Evolutionary conservation across 1,140 invertebrate genomes (phyloP), one percentile per base, ranked within the genome.

Genomic region (Leptoteleia sp.): DNA sequence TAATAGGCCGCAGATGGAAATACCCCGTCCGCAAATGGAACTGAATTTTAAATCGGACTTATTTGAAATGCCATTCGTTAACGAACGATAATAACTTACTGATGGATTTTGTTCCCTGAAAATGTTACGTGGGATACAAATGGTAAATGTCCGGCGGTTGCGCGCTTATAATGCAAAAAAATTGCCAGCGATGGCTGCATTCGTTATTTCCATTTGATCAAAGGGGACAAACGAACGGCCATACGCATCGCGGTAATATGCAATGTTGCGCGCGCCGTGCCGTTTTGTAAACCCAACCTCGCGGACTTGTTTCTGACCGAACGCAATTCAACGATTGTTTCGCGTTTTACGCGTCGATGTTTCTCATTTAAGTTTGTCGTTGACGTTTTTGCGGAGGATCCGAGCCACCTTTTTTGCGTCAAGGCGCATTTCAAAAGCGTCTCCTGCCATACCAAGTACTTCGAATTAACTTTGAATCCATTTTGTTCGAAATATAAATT

Each of bases 11-110:
- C 55, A 62, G 47, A 76, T 64, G 73, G 64, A 67, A 76, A 76
- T 76, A 59, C 73, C 15, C 42, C 19, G 40, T 68, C 64, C 65
- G 37, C 65, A 76, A 70, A 76, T 76, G 73, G 73, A 76, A 55
- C 59, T 70, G 73, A 70, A 76, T 76, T 76, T 76, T 48, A 76
- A 76, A 70, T 70, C 65, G 59, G 25, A 64, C 65, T 76, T 76
- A 65, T 76, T 76, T 70, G 50, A 76, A 76, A 76, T 76, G 64
- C 48, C 73, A 70, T 76, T 76, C 73, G 73, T 70, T 70, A 76
- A 57, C 64, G 37, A 65, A 76, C 48, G 50, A 65, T 76, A 76
- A 76, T 76, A 76, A 76, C 73, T 70, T 76, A 76, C 50, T 27
- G 43, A 71, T 67, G 45, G 52, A 71, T 77, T 77, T 71, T 71